Percentiles rank a stretch among this genome's conserved stretches.
phyloP scores from a whole-genome alignment of 2,113 vertebrate genomes.

The Psammodynastes pulverulentus region DNA sequence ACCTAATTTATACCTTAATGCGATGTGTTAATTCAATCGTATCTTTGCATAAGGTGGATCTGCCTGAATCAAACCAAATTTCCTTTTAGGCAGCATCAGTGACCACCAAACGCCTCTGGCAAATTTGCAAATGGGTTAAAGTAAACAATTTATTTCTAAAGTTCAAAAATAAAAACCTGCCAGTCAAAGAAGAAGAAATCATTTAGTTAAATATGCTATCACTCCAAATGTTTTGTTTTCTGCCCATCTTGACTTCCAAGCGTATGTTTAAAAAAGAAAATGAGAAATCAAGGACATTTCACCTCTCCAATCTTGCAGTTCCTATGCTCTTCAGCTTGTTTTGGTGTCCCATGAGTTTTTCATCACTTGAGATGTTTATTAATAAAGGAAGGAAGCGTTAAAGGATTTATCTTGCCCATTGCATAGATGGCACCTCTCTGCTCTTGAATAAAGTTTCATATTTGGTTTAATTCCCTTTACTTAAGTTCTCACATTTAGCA shows the following conservation, averaged over 20 bases:
- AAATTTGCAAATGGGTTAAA: background rate
- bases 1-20: background rate
- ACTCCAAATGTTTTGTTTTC: background rate
- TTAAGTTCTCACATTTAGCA: constrained; percentile 24
- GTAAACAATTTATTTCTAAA: background rate
- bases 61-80: background rate
- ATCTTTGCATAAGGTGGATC: background rate
- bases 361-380: background rate
- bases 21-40: background rate
- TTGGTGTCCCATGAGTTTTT: background rate
- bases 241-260: background rate
- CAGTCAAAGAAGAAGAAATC: background rate
- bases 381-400: constrained; percentile 31
- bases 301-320: background rate
- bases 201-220: background rate
- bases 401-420: constrained; percentile 32
- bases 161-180: background rate
- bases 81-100: background rate
- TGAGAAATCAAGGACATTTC: background rate
- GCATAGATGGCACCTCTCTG: constrained; percentile 20
- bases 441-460: constrained; percentile 36
- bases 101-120: background rate
- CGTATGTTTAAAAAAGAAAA: background rate
- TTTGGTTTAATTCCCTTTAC: constrained; percentile 45
- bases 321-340: constrained; percentile 3